These are phyloP conservation scores for Psix sp. DNA, from an alignment of 1,140 invertebrate species.

Conservation along the genomic window DNA sequence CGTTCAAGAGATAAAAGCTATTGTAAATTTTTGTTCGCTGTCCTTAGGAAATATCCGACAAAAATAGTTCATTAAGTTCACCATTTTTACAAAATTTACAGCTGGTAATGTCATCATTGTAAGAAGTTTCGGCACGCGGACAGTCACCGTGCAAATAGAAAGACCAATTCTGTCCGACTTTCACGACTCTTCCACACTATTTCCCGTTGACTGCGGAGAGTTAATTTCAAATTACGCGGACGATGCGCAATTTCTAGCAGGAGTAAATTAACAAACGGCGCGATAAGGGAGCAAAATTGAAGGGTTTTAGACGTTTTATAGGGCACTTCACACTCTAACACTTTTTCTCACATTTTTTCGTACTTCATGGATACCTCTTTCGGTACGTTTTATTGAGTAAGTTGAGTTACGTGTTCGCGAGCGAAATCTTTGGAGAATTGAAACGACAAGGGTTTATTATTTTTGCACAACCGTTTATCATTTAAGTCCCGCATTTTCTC, in stretches of 20 bases:
- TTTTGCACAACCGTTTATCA: slow-evolving; percentile 37
- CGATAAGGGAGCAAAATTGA: slow-evolving; percentile 73
- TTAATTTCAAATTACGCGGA: slow-evolving; percentile 71
- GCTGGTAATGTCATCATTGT: slow-evolving; percentile 22
- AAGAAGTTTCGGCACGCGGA: slow-evolving; percentile 29
- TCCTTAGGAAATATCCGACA: background rate
- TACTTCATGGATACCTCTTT: background rate
- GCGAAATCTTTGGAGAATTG: slow-evolving; percentile 8
- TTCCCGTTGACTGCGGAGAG: slow-evolving; percentile 16
- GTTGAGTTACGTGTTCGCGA: slow-evolving; percentile 6
- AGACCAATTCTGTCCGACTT: slow-evolving; percentile 24
- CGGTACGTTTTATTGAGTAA: slow-evolving; percentile 1
- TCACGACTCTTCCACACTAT: slow-evolving; percentile 20
- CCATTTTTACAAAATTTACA: slow-evolving; percentile 15
- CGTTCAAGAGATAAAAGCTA: slow-evolving; percentile 18
- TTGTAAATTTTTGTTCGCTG: slow-evolving; percentile 5
- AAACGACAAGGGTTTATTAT: slow-evolving; percentile 24
- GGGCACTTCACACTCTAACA: slow-evolving; percentile 4
- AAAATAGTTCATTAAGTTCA: slow-evolving; percentile 28
- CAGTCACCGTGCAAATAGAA: slow-evolving; percentile 17
- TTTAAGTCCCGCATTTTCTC: slow-evolving; percentile 30
- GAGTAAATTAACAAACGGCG: slow-evolving; percentile 29
- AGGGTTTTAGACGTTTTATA: slow-evolving; percentile 16
- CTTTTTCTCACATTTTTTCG: background rate
- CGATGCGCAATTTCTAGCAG: slow-evolving; percentile 65